Evolutionary conservation across 2,888 invertebrate species (phyloP).

Genomic region (Smittia sp.): DNA sequence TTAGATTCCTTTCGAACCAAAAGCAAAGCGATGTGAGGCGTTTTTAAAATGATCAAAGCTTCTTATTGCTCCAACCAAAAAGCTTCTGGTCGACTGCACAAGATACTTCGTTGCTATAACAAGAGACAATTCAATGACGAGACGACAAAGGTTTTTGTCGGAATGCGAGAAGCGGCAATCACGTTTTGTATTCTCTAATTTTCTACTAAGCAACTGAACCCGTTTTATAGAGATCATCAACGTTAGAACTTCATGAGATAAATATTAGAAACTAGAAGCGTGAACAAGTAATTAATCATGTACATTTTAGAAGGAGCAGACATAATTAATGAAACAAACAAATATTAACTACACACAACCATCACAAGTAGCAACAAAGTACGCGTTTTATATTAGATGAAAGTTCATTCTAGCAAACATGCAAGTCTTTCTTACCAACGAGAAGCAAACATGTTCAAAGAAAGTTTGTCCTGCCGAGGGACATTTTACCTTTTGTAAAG

Average conservation of each 20-base stretch:
- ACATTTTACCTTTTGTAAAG: constrained; percentile 5
- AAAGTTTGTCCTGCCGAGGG: background rate
- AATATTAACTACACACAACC: constrained; percentile 3
- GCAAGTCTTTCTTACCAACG: background rate
- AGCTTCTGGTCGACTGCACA: too few relatives aligned
- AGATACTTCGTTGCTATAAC: too few relatives aligned
- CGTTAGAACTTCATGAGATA: background rate
- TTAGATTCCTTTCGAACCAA: too few relatives aligned
- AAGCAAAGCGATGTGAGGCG: too few relatives aligned
- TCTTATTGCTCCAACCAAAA: too few relatives aligned
- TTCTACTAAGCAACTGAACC: background rate
- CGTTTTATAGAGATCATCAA: constrained; percentile 8
- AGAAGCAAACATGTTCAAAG: background rate
- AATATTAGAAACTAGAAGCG: background rate
- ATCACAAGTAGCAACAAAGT: constrained; percentile 8
- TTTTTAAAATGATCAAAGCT: too few relatives aligned
- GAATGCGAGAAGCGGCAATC: too few relatives aligned
- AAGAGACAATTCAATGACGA: too few relatives aligned
- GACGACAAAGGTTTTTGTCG: too few relatives aligned
- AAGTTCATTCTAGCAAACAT: background rate
- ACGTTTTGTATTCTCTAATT: background rate
- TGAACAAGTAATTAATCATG: constrained; percentile 7
- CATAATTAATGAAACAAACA: background rate
- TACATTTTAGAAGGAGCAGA: background rate
- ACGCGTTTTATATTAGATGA: background rate